These are phyloP conservation scores for Amazona guildingii DNA, from an alignment of 2,113 vertebrate species.

Conservation along the genomic window DNA sequence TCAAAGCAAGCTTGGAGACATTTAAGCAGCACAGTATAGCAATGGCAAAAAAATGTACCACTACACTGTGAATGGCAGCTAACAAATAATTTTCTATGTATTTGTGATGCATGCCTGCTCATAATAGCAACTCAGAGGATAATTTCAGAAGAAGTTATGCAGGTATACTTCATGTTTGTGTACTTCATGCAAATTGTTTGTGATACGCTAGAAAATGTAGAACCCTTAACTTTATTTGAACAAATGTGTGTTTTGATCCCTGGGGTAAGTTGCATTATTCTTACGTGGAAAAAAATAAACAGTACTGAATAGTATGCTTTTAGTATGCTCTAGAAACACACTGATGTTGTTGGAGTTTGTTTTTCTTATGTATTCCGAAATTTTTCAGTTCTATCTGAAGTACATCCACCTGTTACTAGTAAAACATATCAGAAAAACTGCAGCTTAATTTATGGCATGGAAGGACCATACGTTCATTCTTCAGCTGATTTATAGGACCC, in stretches of 20 bases:
- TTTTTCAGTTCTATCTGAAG: background rate
- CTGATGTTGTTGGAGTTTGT: background rate
- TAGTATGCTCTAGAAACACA: background rate
- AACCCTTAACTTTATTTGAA: background rate
- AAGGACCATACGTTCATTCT: background rate
- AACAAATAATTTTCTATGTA: background rate
- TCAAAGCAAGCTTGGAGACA: background rate
- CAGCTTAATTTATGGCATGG: background rate
- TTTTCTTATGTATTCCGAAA: background rate
- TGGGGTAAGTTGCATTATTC: background rate
- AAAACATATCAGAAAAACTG: constrained; percentile 5
- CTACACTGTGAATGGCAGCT: background rate
- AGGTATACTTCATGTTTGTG: background rate
- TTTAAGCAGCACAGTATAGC: background rate
- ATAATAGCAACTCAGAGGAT: background rate
- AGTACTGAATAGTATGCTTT: background rate
- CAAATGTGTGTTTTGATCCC: background rate
- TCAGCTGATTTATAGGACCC: background rate
- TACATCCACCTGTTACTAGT: background rate
- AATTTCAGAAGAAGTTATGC: background rate
- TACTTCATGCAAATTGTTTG: background rate
- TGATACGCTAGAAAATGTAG: background rate
- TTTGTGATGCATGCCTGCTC: background rate
- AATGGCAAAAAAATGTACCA: background rate
- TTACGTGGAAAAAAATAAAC: background rate